Base-by-base conservation (phyloP, 2,888 invertebrate genomes). In the Onchidella celtica region DNA sequence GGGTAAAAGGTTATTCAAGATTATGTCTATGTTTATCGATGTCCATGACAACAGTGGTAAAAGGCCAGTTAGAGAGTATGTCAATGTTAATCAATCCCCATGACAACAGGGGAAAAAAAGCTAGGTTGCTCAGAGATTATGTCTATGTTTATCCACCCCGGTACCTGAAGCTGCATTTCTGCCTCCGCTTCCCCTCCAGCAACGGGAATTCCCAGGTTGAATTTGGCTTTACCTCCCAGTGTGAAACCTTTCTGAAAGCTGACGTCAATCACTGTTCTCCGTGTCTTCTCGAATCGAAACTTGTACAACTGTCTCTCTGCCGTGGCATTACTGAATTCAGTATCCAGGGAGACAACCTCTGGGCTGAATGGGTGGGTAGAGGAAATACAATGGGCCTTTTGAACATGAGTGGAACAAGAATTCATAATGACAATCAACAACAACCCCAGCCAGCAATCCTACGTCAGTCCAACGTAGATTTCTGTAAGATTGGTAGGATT, bases 231-330 rank as follows among this genome's bases (percentile, higher is more conserved):
- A 21, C 83, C 84, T 2, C 85, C 86, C 21, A 86, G 40, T 14
- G 86, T 83, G 68, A 83, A 83, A 2, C 86, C 86, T 77, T 77
- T 84, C 83, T 86, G 86, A 38, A 83, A 86, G 3, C 75, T 81
- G 27, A 86, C 85, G 1, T 66, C 77, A n/a, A 86, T 63, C 11
- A 74, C 76, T 27, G 85, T 83, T 1, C 61, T 68, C 9, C 86
- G 36, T 14, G 78, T 83, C 74, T 84, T 85, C 75, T 85, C 83
- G 55, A 86, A 85, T 29, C 84, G 79, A 72, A 75, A 84, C 40
- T 85, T 81, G 82, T 85, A 86, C 9, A 81, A 80, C 74, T 86
- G 86, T 29, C 68, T 68, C 38, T 75, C 74, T 1, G 79, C 82
- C 0, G 86, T 86, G 75, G 84, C 83, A 47, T 86, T 86, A 36